Percentiles rank a stretch among this genome's conserved stretches.
Conservation (phyloP, 2,797 vertebrate species). For the Myripristis jacobus region DNA sequence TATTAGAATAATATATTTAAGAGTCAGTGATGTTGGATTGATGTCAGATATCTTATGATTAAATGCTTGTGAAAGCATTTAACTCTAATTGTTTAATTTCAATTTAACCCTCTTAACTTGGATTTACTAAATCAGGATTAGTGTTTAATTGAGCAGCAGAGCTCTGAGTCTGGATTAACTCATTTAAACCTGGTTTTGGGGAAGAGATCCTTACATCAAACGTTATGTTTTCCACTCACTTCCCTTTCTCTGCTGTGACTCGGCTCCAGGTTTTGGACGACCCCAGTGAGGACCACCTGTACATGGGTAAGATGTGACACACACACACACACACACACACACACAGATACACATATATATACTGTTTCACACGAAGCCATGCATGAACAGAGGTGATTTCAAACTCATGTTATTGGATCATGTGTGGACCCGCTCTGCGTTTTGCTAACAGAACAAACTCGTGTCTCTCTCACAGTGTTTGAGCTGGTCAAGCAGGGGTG, state of each 20-base stretch:
- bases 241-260: slow-evolving; percentile 60
- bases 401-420: not conserved
- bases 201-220: no score
- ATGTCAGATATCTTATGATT: no score
- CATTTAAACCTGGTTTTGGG: no score
- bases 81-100: no score
- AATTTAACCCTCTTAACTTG: no score
- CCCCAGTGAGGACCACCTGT: slow-evolving; percentile 97
- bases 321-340: slow-evolving; percentile 24
- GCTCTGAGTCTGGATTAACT: no score
- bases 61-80: no score
- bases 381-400: slow-evolving; percentile 4
- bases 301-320: slow-evolving; percentile 91
- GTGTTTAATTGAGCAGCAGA: no score
- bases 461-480: slow-evolving; percentile 88
- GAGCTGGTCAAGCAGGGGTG: slow-evolving; percentile 98
- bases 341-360: slow-evolving; percentile 12
- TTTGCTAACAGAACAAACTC: slow-evolving; percentile 38
- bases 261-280: slow-evolving; percentile 94
- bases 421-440: slow-evolving; percentile 21
- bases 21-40: no score
- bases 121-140: no score
- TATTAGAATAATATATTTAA: no score
- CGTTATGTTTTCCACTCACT: slow-evolving; percentile 39
- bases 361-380: slow-evolving; percentile 9